Base-by-base conservation (phyloP, 2,888 invertebrate genomes). In the Entomobrya multifasciata region DNA sequence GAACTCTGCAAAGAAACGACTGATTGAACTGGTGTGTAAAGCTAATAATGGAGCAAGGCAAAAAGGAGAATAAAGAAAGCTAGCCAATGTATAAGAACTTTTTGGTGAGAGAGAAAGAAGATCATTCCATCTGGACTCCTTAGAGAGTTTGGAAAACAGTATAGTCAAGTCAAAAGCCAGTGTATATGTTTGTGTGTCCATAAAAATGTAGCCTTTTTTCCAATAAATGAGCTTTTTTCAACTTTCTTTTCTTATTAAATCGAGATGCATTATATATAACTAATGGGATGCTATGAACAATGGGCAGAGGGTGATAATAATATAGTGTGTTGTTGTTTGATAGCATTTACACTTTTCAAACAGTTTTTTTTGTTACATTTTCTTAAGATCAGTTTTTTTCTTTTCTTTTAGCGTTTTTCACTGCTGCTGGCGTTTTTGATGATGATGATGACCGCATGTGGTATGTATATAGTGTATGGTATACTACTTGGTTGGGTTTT, bases 331-430 rank as follows among this genome's bases (percentile, higher is more conserved):
- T n/a, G n/a, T n/a, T n/a, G n/a, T n/a, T n/a, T n/a, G 57, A 57
- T 20, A 5, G 22, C 25, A 25, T 8, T 22, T 36, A 62, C 62
- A 27, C 62, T 62, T 36, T 27, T 62, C n/a, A 8, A 36, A 62
- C 36, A 62, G 30, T 36, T 62, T 62, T 62, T 62, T 62, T 62
- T 62, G 30, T 30, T 62, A 30, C 62, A 62, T 27, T 62, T 30
- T n/a, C n/a, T n/a, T n/a, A 30, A 62, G 30, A 17, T 36, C n/a
- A 22, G 0, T 2, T 60, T 60, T 62, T 52, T n/a, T 55, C 6
- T 36, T 36, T 36, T 36, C 36, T 36, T 36, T 36, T 36, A 8
- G 36, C 36, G 36, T 36, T 36, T n/a, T 36, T 36, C 36, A 36
- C 36, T 36, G 36, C 36, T 36, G 36, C 4, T 36, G 36, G 36